Percentiles rank a stretch among this genome's conserved stretches.
These are phyloP conservation scores for Clarias platycephalus DNA, from an alignment of 2,797 vertebrate genomes.

Conservation along the genomic window DNA sequence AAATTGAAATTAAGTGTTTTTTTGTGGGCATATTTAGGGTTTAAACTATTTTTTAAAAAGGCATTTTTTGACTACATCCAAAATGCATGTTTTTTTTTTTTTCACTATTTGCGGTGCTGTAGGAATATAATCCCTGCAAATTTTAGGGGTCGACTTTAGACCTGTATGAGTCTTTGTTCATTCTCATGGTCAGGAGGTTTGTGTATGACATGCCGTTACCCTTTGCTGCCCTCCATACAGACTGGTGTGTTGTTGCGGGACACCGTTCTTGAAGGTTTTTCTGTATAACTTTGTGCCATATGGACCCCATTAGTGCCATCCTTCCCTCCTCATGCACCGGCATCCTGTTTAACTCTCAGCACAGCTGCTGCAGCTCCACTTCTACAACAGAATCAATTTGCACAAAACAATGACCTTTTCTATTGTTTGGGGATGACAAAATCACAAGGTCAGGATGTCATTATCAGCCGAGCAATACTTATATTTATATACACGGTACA, in stretches of 20 bases:
- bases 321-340: not conserved
- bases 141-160: not conserved
- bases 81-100: too few species aligned
- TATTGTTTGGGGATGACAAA: not conserved
- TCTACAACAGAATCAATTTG: constrained; percentile 19
- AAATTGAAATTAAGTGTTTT: too few species aligned
- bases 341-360: constrained; percentile 29
- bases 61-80: too few species aligned
- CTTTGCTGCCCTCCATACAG: not conserved
- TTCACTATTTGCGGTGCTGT: too few species aligned
- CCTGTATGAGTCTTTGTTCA: not conserved
- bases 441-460: not conserved
- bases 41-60: too few species aligned
- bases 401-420: constrained; percentile 26
- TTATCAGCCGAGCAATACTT: not conserved
- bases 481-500: not conserved
- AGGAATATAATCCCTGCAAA: too few species aligned
- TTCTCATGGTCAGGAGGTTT: not conserved
- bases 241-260: constrained; percentile 6
- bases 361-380: constrained; percentile 22
- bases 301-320: constrained; percentile 43
- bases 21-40: too few species aligned
- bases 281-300: constrained; percentile 34
- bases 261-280: not conserved
- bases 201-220: not conserved